These are phyloP conservation scores for Synanceia verrucosa DNA, from an alignment of 2,797 vertebrate species.

Conservation along the genomic window DNA sequence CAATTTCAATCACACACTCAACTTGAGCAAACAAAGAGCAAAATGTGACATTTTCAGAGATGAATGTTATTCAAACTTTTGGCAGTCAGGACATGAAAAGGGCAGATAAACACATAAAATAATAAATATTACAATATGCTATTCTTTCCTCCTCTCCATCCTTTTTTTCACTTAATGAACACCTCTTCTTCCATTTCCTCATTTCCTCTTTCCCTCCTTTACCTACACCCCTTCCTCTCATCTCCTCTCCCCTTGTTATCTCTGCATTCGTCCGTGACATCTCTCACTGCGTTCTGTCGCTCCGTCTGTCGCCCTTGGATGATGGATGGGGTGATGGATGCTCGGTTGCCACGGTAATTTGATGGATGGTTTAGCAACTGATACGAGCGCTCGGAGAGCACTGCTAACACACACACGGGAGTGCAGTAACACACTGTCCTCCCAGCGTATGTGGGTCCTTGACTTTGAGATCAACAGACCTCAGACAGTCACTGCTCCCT, in stretches of 20 bases:
- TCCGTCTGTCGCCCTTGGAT: slow-evolving; percentile 72
- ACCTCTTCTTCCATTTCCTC: background rate
- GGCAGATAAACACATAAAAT: background rate
- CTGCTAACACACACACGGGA: slow-evolving; percentile 1
- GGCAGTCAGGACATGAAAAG: background rate
- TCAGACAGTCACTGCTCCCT: slow-evolving; percentile 28
- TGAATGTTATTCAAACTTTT: slow-evolving; percentile 17
- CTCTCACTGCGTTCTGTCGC: slow-evolving; percentile 52
- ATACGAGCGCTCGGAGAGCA: slow-evolving; percentile 34
- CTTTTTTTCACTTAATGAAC: background rate
- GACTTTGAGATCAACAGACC: slow-evolving; percentile 63
- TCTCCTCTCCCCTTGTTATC: slow-evolving; percentile 58
- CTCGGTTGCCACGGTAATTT: slow-evolving; percentile 41
- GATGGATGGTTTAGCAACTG: slow-evolving; percentile 64
- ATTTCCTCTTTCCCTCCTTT: background rate
- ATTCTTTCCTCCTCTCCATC: background rate
- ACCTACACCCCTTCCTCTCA: background rate
- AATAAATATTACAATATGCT: background rate
- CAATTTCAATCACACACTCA: slow-evolving; percentile 21
- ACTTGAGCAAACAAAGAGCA: background rate
- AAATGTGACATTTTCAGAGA: slow-evolving; percentile 20
- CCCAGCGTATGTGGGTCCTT: slow-evolving; percentile 39
- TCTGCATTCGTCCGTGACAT: slow-evolving; percentile 62
- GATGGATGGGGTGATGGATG: slow-evolving; percentile 64
- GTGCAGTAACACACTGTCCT: slow-evolving; percentile 9